Evolutionary conservation across 2,888 invertebrate species (phyloP), one percentile per base, ranked within the genome.

Genomic region (Scaptomyza parva): DNA sequence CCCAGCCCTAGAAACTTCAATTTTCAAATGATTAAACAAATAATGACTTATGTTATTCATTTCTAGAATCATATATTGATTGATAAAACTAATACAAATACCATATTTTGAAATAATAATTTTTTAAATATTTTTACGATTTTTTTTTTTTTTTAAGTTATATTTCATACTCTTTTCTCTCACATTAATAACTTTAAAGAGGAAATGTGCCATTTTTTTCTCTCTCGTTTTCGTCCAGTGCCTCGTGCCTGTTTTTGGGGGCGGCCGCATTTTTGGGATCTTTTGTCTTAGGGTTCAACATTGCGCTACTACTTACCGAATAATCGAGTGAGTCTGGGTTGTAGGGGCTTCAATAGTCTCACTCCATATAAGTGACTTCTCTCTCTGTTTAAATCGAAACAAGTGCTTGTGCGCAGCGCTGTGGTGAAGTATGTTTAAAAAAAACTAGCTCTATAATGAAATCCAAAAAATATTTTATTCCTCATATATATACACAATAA

Each of bases 391-490:
- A 59, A 65, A 80, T 68, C 67, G 60, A 78, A 77, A 62, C 73
- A 86, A 84, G 85, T 88, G 85, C 85, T 85, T 86, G 88, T 74
- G 86, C 76, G 85, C 88, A 86, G 81, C 84, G 81, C 82, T 85
- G 71, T 70, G 86, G 88, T 88, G 86, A 88, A 85, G 85, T 85
- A 85, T 85, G 85, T 85, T 84, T 55, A 74, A 82, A 78, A 72
- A 72, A 86, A 76, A 88, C 72, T 85, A 81, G 61, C 62, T 68
- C 77, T 76, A 54, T 60, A 70, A 79, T 57, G 18, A 55, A 81
- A 54, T 51, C 35, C 50, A 59, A 40, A 48, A 48, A 57, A 50
- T 41, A 53, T 39, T 54, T 14, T 57, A 55, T 55, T 60, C 67
- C 70, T 61, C 53, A 73, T 70, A 12, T 58, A 61, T 73, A 76